Conservation (phyloP, 2,888 invertebrate genomes). For the Apamea crenata region DNA sequence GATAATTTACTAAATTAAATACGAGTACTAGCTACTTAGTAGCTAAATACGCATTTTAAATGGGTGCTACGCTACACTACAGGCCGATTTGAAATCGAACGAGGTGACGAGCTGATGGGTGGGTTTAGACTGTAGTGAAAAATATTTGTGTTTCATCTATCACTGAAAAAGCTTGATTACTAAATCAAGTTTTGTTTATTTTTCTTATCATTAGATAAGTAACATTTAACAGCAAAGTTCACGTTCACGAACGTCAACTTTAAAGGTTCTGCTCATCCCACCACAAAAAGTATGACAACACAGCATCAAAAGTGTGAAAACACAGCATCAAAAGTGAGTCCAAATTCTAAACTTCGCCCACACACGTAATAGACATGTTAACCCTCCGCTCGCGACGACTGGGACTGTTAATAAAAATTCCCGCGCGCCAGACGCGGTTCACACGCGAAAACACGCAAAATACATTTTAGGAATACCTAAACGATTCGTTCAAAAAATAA, state of each 20-base stretch:
- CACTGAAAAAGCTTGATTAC: neutral
- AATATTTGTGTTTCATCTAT: neutral
- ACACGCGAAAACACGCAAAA: constrained; percentile 57
- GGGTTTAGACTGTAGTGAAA: neutral
- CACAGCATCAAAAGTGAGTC: constrained; percentile 6
- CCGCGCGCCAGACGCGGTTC: constrained; percentile 66
- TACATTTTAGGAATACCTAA: constrained; percentile 54
- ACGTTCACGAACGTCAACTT: neutral
- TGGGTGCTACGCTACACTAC: too few species aligned
- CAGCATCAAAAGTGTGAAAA: constrained; percentile 8
- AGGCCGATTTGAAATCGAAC: neutral
- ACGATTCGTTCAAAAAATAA: constrained; percentile 45
- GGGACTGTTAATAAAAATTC: constrained; percentile 72
- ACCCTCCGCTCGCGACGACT: constrained; percentile 52
- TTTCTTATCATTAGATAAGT: neutral
- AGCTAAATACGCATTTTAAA: too few species aligned
- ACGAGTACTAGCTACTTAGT: too few species aligned
- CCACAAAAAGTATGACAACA: neutral
- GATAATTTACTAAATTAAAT: too few species aligned
- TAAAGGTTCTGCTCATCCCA: neutral
- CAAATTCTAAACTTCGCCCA: constrained; percentile 23
- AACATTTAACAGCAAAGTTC: neutral
- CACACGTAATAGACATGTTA: constrained; percentile 69
- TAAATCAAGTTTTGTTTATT: neutral
- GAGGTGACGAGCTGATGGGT: neutral